These are phyloP conservation scores for Otocyon megalotis DNA, from an alignment of 2,113 vertebrate genomes.

Conservation along the genomic window DNA sequence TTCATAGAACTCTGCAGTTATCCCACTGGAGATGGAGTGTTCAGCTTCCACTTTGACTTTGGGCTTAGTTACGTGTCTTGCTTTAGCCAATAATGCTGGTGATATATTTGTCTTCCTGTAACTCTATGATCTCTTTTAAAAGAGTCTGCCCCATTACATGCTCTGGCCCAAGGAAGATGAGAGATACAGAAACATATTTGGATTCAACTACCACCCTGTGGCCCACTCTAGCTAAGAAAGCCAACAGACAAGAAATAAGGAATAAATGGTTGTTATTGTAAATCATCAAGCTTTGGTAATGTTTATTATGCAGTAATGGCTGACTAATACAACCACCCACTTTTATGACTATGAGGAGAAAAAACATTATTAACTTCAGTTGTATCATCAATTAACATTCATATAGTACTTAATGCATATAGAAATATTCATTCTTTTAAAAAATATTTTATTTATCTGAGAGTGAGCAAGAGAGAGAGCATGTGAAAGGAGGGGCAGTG, in stretches of 20 bases:
- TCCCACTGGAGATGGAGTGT: fast-evolving
- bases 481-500: too few species aligned
- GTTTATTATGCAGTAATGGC: not conserved
- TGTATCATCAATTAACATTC: not conserved
- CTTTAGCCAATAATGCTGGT: not conserved
- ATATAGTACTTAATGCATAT: not conserved
- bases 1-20: not conserved
- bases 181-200: not conserved
- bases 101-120: not conserved
- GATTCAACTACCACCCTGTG: fast-evolving
- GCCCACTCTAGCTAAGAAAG: not conserved
- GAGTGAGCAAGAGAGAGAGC: too few species aligned
- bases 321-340: not conserved
- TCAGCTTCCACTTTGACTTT: not conserved
- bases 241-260: not conserved
- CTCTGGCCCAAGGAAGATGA: not conserved
- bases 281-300: not conserved
- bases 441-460: too few species aligned
- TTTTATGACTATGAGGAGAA: not conserved
- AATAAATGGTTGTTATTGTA: not conserved
- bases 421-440: not conserved
- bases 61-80: not conserved
- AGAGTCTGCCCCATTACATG: not conserved
- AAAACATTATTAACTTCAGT: not conserved
- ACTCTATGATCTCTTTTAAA: not conserved